Evolutionary conservation across 1,140 invertebrate species (phyloP).

Genomic region (Batillaria attramentaria): DNA sequence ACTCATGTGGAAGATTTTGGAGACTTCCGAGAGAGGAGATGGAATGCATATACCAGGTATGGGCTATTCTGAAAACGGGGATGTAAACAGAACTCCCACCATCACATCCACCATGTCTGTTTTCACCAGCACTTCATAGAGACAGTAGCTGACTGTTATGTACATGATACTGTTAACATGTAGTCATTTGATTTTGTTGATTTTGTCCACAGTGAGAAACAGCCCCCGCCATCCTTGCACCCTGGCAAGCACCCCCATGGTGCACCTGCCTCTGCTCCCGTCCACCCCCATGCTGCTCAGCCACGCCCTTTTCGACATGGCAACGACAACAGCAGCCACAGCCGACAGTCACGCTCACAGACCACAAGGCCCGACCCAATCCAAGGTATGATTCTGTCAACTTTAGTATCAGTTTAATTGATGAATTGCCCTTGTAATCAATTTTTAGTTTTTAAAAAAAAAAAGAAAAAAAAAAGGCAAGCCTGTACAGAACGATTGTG

Average conservation of each 20-base stretch:
- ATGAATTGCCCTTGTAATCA: no score
- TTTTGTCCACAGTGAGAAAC: conserved; percentile 62
- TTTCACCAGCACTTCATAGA: no score
- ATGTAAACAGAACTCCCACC: no score
- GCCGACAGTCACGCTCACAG: conserved; percentile 64
- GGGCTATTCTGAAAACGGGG: no score
- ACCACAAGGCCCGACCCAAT: conserved; percentile 63
- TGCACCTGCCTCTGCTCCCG: neutral
- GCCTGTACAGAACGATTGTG: no score
- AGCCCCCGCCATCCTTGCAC: conserved; percentile 57
- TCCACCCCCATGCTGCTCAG: neutral
- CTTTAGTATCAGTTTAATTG: neutral
- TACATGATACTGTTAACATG: neutral
- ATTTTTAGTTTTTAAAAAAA: no score
- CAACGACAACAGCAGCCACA: conserved; percentile 68
- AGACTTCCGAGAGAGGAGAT: no score
- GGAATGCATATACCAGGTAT: no score
- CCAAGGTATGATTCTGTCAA: conserved; percentile 50
- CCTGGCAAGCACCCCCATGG: conserved; percentile 38
- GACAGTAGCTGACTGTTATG: neutral
- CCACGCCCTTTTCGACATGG: conserved; percentile 39
- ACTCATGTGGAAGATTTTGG: no score
- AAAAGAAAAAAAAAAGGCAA: no score
- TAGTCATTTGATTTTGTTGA: neutral
- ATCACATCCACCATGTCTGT: neutral